Evolutionary conservation across 2,113 vertebrate species (phyloP).

Genomic region (Cephalopholis sonnerati): DNA sequence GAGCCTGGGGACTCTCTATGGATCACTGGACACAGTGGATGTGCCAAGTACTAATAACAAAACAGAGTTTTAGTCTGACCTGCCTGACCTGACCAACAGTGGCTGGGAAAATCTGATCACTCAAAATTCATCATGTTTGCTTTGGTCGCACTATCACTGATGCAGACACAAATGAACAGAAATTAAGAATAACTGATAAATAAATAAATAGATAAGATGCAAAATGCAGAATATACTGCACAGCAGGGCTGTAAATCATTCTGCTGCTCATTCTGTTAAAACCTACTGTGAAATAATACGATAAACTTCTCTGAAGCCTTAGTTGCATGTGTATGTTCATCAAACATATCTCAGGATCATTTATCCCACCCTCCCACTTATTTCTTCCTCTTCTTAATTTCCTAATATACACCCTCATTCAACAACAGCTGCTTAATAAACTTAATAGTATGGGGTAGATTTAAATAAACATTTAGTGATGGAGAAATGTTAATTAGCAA

Average conservation of each 20-base stretch:
- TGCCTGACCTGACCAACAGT: not conserved
- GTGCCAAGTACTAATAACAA: slow-evolving; percentile 26
- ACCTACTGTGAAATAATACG: not conserved
- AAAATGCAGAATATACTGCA: not conserved
- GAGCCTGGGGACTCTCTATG: slow-evolving; percentile 27
- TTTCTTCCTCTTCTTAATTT: not conserved
- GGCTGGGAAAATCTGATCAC: not conserved
- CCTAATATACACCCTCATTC: not conserved
- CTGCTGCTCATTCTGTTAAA: slow-evolving; percentile 22
- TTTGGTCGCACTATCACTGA: not conserved
- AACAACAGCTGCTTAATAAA: slow-evolving; percentile 16
- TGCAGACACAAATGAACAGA: not conserved
- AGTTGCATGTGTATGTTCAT: slow-evolving; percentile 4
- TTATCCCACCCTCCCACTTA: slow-evolving; percentile 7
- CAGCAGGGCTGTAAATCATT: slow-evolving; percentile 21
- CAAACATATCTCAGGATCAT: not conserved
- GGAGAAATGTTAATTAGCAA: not conserved
- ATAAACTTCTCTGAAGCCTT: not conserved
- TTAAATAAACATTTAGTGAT: not conserved
- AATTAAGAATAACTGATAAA: slow-evolving; percentile 14
- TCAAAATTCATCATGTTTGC: not conserved
- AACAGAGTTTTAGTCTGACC: slow-evolving; percentile 14
- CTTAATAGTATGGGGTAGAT: not conserved
- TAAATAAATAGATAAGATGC: slow-evolving; percentile 10
- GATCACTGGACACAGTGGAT: slow-evolving; percentile 37